These are phyloP conservation scores for Sphaerophoria taeniata DNA, from an alignment of 2,888 invertebrate species.

Conservation along the genomic window DNA sequence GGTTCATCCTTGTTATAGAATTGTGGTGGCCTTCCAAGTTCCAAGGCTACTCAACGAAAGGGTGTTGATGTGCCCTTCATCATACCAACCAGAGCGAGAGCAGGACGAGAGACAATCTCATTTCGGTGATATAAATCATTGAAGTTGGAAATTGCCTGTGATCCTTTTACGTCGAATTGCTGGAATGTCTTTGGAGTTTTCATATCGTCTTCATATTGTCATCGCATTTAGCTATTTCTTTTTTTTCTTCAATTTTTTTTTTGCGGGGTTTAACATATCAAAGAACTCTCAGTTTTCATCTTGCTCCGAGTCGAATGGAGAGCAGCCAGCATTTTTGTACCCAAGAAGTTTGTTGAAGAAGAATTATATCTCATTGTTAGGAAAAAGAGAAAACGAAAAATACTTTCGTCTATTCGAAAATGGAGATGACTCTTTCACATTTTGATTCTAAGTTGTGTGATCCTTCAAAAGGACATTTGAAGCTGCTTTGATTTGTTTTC, in stretches of 20 bases:
- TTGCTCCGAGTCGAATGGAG: not conserved
- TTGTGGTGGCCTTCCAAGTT: slow-evolving; percentile 11
- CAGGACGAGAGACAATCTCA: slow-evolving; percentile 54
- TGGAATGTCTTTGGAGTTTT: slow-evolving; percentile 52
- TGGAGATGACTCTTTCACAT: slow-evolving; percentile 62
- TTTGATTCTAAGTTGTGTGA: slow-evolving; percentile 64
- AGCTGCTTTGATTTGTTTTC: slow-evolving; percentile 62
- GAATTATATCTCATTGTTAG: slow-evolving; percentile 58
- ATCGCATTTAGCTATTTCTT: not conserved
- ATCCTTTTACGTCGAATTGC: slow-evolving; percentile 68
- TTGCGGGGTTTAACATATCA: slow-evolving; percentile 69
- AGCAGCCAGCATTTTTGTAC: not conserved
- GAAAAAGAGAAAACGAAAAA: slow-evolving; percentile 59
- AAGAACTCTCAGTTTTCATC: slow-evolving; percentile 55
- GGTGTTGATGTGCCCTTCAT: slow-evolving; percentile 59
- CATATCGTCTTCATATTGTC: slow-evolving; percentile 20
- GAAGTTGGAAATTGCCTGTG: slow-evolving; percentile 71
- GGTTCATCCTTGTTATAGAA: not conserved
- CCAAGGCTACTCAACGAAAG: not conserved
- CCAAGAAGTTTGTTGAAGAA: slow-evolving; percentile 22
- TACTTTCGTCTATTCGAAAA: not conserved
- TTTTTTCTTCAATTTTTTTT: slow-evolving; percentile 12
- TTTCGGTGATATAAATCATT: slow-evolving; percentile 71
- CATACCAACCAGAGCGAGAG: slow-evolving; percentile 34
- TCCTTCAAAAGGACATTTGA: slow-evolving; percentile 59